Conservation (phyloP, 2,797 vertebrate species). For the Acrossocheilus wenchowensis region DNA sequence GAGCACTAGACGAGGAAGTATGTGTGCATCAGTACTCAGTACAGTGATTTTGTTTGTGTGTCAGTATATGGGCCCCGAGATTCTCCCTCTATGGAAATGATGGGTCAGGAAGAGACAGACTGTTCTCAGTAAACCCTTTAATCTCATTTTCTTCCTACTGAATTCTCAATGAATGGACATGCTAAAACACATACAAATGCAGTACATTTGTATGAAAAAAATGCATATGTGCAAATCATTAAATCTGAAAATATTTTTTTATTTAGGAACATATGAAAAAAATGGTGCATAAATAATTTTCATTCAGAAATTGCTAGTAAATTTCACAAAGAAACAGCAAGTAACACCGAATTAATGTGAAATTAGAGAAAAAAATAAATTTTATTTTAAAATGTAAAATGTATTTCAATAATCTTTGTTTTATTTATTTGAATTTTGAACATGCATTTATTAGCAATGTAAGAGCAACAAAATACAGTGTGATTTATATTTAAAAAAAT, state of each 20-base stretch:
- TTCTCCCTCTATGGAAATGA: background rate
- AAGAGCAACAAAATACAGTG: background rate
- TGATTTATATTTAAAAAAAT: background rate
- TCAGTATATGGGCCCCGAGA: background rate
- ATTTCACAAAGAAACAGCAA: background rate
- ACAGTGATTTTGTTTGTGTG: background rate
- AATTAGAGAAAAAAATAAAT: background rate
- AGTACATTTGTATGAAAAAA: background rate
- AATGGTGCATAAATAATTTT: too few relatives aligned
- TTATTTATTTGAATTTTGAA: too few relatives aligned
- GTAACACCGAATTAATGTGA: background rate
- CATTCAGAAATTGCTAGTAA: background rate
- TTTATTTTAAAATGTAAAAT: background rate
- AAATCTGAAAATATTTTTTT: background rate
- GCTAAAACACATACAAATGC: background rate
- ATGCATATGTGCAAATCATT: background rate
- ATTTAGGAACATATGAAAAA: background rate
- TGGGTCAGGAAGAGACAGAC: slow-evolving; percentile 1
- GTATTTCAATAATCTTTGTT: background rate
- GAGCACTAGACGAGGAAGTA: background rate
- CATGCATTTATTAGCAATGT: too few relatives aligned
- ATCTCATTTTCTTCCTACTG: background rate
- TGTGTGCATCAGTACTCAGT: background rate
- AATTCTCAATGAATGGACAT: background rate
- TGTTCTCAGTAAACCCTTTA: slow-evolving; percentile 23